Percentiles rank a stretch among this genome's conserved stretches.
Conservation (phyloP, 1,140 invertebrate species). For the Caenorhabditis briggsae region DNA sequence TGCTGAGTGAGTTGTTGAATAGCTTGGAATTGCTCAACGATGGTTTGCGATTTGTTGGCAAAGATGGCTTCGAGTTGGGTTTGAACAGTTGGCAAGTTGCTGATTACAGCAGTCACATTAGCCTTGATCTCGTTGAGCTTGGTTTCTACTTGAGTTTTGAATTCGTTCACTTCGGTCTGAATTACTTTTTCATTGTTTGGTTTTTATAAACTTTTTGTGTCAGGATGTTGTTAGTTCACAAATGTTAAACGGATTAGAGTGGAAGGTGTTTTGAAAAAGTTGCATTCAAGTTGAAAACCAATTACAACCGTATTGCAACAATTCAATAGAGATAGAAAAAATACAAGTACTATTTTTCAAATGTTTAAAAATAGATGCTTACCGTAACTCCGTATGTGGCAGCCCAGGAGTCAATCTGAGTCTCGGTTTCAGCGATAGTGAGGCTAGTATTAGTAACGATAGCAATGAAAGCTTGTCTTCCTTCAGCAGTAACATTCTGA, state of each 20-base stretch:
- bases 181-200: neutral
- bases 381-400: slow-evolving; percentile 36
- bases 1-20: slow-evolving; percentile 1
- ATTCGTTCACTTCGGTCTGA: slow-evolving; percentile 29
- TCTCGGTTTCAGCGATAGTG: slow-evolving; percentile 33
- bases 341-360: neutral
- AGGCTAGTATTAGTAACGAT: slow-evolving; percentile 15
- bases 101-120: slow-evolving; percentile 10
- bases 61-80: slow-evolving; percentile 51
- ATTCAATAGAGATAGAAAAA: too few relatives aligned
- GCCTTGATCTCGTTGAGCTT: slow-evolving; percentile 41
- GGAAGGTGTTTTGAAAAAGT: too few relatives aligned
- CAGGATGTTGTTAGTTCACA: too few relatives aligned
- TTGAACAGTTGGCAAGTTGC: slow-evolving; percentile 25
- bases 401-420: neutral
- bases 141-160: slow-evolving; percentile 23
- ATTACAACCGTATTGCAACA: too few relatives aligned
- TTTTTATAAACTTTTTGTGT: too few relatives aligned
- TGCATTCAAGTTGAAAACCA: too few relatives aligned
- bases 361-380: neutral
- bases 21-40: slow-evolving; percentile 29
- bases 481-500: slow-evolving; percentile 42
- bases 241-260: too few relatives aligned
- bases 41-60: slow-evolving; percentile 27
- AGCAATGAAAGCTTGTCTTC: slow-evolving; percentile 45